Conservation (phyloP, 2,113 vertebrate genomes). For the Eulemur macaco region DNA sequence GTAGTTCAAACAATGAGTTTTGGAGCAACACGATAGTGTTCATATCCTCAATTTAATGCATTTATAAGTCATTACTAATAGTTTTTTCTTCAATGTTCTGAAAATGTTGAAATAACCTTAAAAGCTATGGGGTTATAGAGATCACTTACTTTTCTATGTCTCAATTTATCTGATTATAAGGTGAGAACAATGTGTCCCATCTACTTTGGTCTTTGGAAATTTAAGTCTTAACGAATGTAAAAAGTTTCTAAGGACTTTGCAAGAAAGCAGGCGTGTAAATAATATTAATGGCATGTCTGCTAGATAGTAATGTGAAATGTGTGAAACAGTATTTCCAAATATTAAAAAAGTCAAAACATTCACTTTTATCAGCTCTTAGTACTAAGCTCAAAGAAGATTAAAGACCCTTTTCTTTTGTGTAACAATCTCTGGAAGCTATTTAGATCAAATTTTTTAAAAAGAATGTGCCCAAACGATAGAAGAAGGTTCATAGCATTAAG, state of each 20-base stretch:
- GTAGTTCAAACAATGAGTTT: constrained; percentile 64
- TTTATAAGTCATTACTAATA: constrained; percentile 68
- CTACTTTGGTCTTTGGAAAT: constrained; percentile 48
- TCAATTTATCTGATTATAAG: constrained; percentile 77
- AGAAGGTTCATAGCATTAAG: constrained; percentile 14
- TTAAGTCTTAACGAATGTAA: constrained; percentile 54
- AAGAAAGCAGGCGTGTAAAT: constrained; percentile 45
- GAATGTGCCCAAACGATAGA: background rate
- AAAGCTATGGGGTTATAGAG: constrained; percentile 58
- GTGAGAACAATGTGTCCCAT: constrained; percentile 54
- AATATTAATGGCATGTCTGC: constrained; percentile 41
- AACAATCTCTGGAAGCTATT: constrained; percentile 41
- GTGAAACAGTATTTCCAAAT: constrained; percentile 58
- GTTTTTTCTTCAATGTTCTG: constrained; percentile 49
- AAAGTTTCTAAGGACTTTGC: constrained; percentile 63
- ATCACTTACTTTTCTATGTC: constrained; percentile 50
- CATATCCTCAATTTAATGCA: constrained; percentile 70
- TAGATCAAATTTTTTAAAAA: constrained; percentile 30
- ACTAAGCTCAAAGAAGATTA: constrained; percentile 63
- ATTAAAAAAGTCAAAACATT: constrained; percentile 64
- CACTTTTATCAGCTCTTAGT: constrained; percentile 73
- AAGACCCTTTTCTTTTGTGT: constrained; percentile 58
- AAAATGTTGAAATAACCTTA: constrained; percentile 67
- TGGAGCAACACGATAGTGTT: constrained; percentile 42
- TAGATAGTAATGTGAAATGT: constrained; percentile 42